These are phyloP conservation scores for Lota lota DNA, from an alignment of 2,113 vertebrate genomes.

Conservation along the genomic window DNA sequence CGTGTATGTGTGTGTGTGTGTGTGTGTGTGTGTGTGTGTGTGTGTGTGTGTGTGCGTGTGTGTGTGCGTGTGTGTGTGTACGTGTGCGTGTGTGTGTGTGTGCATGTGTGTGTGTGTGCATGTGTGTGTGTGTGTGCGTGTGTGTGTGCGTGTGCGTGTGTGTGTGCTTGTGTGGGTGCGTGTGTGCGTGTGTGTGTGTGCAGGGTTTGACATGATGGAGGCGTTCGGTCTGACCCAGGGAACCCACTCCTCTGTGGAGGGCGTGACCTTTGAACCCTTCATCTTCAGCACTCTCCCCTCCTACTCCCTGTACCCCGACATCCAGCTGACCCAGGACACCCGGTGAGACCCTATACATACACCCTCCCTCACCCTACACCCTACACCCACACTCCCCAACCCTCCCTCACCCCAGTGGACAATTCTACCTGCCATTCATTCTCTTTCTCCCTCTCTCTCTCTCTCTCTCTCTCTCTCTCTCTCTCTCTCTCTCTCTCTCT, in stretches of 20 bases:
- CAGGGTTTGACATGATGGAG: slow-evolving; percentile 93
- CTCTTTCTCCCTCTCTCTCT: background rate
- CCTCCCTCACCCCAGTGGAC: background rate
- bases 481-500: background rate
- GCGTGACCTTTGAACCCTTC: slow-evolving; percentile 83
- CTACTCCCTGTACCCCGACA: slow-evolving; percentile 82
- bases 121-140: background rate
- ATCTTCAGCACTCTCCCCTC: slow-evolving; percentile 74
- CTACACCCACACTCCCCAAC: background rate
- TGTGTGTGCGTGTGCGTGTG: slow-evolving; percentile 1
- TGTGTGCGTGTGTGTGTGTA: too few species aligned
- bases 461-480: background rate
- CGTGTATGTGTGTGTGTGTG: background rate
- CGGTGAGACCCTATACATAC: slow-evolving; percentile 65
- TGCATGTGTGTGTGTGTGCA: too few species aligned
- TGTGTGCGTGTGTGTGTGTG: background rate
- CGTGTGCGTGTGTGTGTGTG: too few species aligned
- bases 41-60: slow-evolving; percentile 16
- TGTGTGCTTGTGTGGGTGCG: slow-evolving; percentile 13
- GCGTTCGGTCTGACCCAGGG: slow-evolving; percentile 83
- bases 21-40: slow-evolving; percentile 7
- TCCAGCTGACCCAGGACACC: slow-evolving; percentile 83
- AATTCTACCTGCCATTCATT: too few species aligned
- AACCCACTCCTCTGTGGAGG: slow-evolving; percentile 82
- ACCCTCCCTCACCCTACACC: background rate